These are phyloP conservation scores for Mareca penelope DNA, from an alignment of 2,797 vertebrate species.

Conservation along the genomic window DNA sequence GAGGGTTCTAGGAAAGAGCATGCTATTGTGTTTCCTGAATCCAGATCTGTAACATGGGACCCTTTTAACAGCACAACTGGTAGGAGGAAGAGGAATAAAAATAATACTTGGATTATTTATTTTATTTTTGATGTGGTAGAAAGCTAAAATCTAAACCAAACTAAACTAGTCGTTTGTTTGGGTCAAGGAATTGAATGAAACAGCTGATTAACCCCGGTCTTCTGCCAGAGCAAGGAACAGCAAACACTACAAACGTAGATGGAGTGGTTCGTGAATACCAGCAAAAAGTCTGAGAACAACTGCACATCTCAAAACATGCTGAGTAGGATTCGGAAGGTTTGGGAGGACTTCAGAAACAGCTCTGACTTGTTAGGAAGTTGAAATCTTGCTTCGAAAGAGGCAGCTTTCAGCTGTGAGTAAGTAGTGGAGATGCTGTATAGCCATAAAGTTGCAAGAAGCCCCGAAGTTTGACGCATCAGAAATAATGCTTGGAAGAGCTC, in stretches of 20 bases:
- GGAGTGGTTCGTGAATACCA: background rate
- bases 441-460: background rate
- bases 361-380: background rate
- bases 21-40: background rate
- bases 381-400: background rate
- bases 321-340: background rate
- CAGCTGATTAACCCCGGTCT: background rate
- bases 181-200: background rate
- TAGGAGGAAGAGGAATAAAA: background rate
- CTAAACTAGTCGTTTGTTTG: background rate
- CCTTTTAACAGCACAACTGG: background rate
- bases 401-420: background rate
- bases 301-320: background rate
- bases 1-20: background rate
- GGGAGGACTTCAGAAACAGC: background rate
- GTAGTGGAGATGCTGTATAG: background rate
- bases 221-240: background rate
- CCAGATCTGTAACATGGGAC: background rate
- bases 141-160: constrained; percentile 15
- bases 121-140: background rate
- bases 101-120: background rate
- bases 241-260: background rate
- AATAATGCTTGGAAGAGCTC: background rate
- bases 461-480: background rate
- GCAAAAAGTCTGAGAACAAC: background rate